Evolutionary conservation across 2,113 vertebrate genomes (phyloP), one percentile per base, ranked within the genome.

Genomic region (Desmodus rotundus): DNA sequence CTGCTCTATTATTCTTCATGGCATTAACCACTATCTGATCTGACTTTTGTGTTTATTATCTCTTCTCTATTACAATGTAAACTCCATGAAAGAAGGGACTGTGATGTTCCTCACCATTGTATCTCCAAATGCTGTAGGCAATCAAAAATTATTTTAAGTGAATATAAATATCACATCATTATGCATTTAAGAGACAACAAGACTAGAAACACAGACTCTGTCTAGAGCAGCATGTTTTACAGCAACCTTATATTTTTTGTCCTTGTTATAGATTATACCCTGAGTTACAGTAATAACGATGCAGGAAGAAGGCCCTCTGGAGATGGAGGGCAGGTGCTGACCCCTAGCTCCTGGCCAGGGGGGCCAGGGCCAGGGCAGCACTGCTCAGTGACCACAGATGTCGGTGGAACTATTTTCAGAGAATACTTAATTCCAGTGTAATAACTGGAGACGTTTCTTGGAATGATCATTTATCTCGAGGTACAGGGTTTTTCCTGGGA

Each of bases 1-100:
- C 47, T 28, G 38, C 9, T 6, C 43, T 22, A 78, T 41, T 52
- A 74, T 9, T 45, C 65, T 84, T 68, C 8, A 4, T 7, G 14
- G 31, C n/a, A 68, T 63, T 94, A n/a, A 63, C 73, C 52, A 15
- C 36, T 78, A 78, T 91, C 86, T 88, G 74, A 93, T 87, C 91
- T 84, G 70, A 92, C 54, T 65, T 43, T 9, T 0, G 24, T 50
- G n/a, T 77, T 78, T 52, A n/a, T 80, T 61, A 61, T 61, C 33
- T 94, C 38, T 41, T 26, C 20, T 36, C 47, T 86, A 26, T 50
- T 63, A 38, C 89, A 65, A 72, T 4, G 19, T 54, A 65, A 45
- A 26, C 13, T 36, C n/a, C 12, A 20, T 26, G 24, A 73, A 63
- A 78, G 65, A 91, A 61, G 33, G 38, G 68, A 36, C 56, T 76